phyloP scores from a whole-genome alignment of 2,797 vertebrate species.

The Rhinoraja longicauda region DNA sequence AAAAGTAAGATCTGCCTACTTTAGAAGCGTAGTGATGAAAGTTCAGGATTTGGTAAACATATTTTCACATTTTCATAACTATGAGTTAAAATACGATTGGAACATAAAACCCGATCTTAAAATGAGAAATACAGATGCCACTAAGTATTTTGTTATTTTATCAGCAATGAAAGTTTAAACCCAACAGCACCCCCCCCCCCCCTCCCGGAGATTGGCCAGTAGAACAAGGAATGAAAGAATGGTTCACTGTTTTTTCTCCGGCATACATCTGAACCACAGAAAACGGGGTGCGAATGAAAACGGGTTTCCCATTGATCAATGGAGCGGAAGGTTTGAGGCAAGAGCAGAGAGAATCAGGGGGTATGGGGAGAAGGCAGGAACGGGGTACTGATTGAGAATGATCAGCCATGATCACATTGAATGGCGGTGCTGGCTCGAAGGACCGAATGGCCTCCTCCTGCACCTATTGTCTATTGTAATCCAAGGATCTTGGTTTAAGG shows the following conservation, averaged over 20 bases:
- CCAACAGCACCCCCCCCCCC: not conserved
- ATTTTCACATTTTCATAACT: not conserved
- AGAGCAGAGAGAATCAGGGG: not conserved
- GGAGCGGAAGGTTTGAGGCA: not conserved
- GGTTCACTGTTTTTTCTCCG: not conserved
- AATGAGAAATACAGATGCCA: constrained; percentile 16
- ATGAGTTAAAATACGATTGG: not conserved
- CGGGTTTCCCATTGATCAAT: not conserved
- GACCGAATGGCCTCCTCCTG: too few relatives aligned
- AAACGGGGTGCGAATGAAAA: not conserved
- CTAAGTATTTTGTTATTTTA: not conserved
- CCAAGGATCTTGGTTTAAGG: not conserved
- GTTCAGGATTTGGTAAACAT: not conserved
- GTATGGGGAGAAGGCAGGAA: too few relatives aligned
- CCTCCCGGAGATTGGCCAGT: not conserved
- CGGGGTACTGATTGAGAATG: too few relatives aligned
- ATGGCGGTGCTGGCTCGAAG: too few relatives aligned
- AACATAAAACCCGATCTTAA: not conserved
- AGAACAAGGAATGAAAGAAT: not conserved
- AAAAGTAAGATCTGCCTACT: not conserved
- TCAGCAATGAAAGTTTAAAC: not conserved
- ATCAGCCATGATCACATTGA: too few relatives aligned
- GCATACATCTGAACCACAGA: not conserved
- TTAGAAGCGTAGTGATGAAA: not conserved
- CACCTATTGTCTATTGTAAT: too few relatives aligned